These are phyloP conservation scores for Myotis planiceps DNA, from an alignment of 2,797 vertebrate species.

Conservation along the genomic window DNA sequence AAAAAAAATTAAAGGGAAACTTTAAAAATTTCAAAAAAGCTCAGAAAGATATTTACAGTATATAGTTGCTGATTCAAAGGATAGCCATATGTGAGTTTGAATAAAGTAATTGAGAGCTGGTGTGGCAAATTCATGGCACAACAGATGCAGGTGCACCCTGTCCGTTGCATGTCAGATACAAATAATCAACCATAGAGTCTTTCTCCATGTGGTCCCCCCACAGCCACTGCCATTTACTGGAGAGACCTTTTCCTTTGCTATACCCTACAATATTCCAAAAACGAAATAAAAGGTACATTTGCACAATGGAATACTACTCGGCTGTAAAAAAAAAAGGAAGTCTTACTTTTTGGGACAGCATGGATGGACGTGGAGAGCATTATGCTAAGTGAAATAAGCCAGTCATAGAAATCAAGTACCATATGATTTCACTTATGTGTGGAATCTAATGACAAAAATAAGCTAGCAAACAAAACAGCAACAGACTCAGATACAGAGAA, in stretches of 20 bases:
- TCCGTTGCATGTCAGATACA: neutral
- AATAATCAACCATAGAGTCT: neutral
- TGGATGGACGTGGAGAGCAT: too few relatives aligned
- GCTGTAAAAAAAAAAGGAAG: neutral
- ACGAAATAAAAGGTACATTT: neutral
- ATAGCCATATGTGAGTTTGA: neutral
- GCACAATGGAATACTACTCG: neutral
- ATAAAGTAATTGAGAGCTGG: neutral
- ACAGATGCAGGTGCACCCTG: neutral
- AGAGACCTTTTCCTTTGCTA: neutral
- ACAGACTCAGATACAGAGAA: neutral
- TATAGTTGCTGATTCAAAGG: neutral
- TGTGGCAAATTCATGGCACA: neutral
- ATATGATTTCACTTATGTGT: neutral
- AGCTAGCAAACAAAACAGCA: neutral
- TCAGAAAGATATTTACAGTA: neutral
- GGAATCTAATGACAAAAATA: neutral
- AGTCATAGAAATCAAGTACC: neutral
- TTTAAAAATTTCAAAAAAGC: neutral
- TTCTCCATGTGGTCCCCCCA: neutral
- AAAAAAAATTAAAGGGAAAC: neutral
- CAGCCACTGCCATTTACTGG: neutral
- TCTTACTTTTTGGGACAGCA: neutral
- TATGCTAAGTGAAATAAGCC: too few relatives aligned
- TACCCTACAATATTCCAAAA: neutral